A percentile compares a stretch with the other conserved stretches of the same genome.
Evolutionary conservation across 2,888 invertebrate species (phyloP).

Genomic region (Oligia latruncula): DNA sequence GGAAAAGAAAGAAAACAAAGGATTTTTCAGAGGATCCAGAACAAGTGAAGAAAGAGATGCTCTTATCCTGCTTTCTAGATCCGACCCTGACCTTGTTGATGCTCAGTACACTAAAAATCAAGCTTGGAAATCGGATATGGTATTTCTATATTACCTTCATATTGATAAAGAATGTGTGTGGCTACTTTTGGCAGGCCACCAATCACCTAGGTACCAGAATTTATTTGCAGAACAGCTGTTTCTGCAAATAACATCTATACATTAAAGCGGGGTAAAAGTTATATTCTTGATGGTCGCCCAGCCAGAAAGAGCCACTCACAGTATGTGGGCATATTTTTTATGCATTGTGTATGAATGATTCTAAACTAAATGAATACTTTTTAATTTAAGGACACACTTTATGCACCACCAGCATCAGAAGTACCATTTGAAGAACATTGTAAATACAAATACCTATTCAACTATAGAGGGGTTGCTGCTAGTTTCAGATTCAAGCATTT

Average conservation of each 20-base stretch:
- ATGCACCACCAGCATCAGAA: conserved; percentile 95
- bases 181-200: not conserved
- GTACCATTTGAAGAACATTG: conserved; percentile 97
- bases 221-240: not conserved
- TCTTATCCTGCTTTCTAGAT: conserved; percentile 94
- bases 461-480: conserved; percentile 99
- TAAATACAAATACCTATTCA: conserved; percentile 97
- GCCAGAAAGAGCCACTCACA: not conserved
- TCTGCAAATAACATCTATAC: not conserved
- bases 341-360: no score
- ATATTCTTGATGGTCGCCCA: not conserved
- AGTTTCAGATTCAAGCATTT: conserved; percentile 99
- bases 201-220: not conserved
- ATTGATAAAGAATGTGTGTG: not conserved
- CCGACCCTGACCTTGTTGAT: conserved; percentile 94
- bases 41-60: conserved; percentile 97
- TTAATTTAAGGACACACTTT: conserved; percentile 94
- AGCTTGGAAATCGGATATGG: conserved; percentile 98
- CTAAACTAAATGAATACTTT: not conserved
- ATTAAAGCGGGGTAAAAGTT: not conserved
- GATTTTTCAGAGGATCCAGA: conserved; percentile 98
- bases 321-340: no score
- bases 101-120: conserved; percentile 99
- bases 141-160: conserved; percentile 72
- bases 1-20: conserved; percentile 93